Percentiles rank a stretch among this genome's conserved stretches.
These are phyloP conservation scores for Helostoma temminkii DNA, from an alignment of 2,797 vertebrate genomes.

Conservation along the genomic window DNA sequence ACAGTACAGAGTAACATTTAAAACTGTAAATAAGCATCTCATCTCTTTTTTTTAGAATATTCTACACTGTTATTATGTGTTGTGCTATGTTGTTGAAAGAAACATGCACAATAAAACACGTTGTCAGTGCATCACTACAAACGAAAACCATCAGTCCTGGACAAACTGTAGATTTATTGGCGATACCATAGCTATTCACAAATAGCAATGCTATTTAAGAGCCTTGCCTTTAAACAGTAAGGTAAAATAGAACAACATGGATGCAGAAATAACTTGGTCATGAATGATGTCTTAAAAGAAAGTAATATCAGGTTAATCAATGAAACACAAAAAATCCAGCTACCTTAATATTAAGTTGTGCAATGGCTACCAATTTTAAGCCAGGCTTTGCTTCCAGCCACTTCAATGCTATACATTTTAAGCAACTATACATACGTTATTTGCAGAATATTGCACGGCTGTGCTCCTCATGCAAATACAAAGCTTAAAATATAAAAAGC, in stretches of 20 bases:
- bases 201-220: background rate
- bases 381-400: background rate
- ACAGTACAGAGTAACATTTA: background rate
- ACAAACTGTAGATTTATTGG: background rate
- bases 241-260: background rate
- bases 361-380: too few relatives aligned
- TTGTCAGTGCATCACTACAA: background rate
- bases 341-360: too few relatives aligned
- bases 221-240: background rate
- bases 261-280: background rate
- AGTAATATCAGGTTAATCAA: background rate
- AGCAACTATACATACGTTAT: conserved; percentile 15
- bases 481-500: conserved; percentile 31
- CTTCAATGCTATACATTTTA: background rate
- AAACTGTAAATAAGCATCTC: background rate
- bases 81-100: background rate
- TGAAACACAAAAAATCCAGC: conserved; percentile 14
- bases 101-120: too few relatives aligned
- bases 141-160: background rate
- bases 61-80: background rate
- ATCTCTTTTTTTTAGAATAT: background rate
- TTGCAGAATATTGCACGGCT: background rate
- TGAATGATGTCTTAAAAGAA: background rate
- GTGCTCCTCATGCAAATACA: conserved; percentile 43
- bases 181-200: background rate